Base-by-base conservation (phyloP, 1,140 invertebrate genomes). In the Triops cancriformis region DNA sequence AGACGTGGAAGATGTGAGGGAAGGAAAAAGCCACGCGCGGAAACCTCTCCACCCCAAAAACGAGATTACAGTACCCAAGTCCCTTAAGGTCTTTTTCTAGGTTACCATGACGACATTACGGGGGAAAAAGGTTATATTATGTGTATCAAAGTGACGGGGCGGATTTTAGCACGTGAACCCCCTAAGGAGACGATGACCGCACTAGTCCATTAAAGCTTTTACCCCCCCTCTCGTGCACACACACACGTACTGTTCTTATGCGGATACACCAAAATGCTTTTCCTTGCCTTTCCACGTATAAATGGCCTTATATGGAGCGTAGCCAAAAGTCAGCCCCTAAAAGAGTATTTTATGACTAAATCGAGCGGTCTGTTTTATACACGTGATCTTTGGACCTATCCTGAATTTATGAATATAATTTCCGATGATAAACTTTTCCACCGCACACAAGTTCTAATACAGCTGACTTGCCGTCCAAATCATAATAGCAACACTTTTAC, bases 101-200 rank as follows among this genome's bases (percentile, higher is more conserved):
- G 51, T 64, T 64, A 64, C 51, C 51, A 64, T 64, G 51, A 64
- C 51, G 51, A 64, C 23, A 18, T 64, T 64, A 64, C 7, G 31
- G 31, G 31, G 51, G 51, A 64, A 64, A 23, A 23, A n/a, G 14
- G 51, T 64, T 64, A 64, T 64, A 64, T 64, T 64, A 64, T 64
- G 51, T 23, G 51, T 64, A 64, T 64, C 51, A 64, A 64, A 64
- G 23, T 64, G 51, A 64, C 51, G n/a, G 51, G 51, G 51, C 23
- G 51, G 51, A 64, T 64, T 64, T 64, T 64, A 64, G 51, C 51
- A 64, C n/a, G 51, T 64, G 51, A 64, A 64, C 51, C 51, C 51
- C 23, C 51, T 18, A 64, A 64, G 51, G 51, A 64, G 51, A 64
- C 51, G 51, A 64, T 64, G 51, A 64, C 51, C 51, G 51, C 51